Evolutionary conservation across 1,140 invertebrate species (phyloP).

Genomic region (Calycopis cecrops): DNA sequence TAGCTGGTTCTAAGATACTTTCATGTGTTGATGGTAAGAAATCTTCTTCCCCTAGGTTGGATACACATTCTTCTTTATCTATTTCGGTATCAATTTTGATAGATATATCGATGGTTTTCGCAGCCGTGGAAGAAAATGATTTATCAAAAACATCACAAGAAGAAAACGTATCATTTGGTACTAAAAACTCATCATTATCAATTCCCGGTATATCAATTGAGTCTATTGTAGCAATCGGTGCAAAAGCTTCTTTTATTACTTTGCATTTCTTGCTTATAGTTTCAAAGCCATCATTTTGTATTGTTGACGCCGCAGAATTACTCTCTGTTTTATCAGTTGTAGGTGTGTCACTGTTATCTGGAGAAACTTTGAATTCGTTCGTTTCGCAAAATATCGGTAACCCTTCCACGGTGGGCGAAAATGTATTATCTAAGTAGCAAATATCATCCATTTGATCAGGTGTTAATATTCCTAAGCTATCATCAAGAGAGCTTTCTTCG

Average conservation of each 20-base stretch:
- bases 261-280: slow-evolving; percentile 35
- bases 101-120: slow-evolving; percentile 10
- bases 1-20: slow-evolving; percentile 70
- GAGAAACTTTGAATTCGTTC: slow-evolving; percentile 56
- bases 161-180: slow-evolving; percentile 21
- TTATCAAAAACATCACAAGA: slow-evolving; percentile 29
- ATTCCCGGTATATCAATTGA: slow-evolving; percentile 36
- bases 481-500: slow-evolving; percentile 87
- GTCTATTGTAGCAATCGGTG: slow-evolving; percentile 46
- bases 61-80: slow-evolving; percentile 26
- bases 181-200: slow-evolving; percentile 27
- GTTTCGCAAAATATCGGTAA: slow-evolving; percentile 65
- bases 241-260: slow-evolving; percentile 33
- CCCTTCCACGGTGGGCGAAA: slow-evolving; percentile 76
- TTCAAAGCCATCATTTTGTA: slow-evolving; percentile 66
- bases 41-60: slow-evolving; percentile 53
- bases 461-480: slow-evolving; percentile 88
- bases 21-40: slow-evolving; percentile 72
- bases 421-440: slow-evolving; percentile 76
- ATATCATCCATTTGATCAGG: slow-evolving; percentile 91
- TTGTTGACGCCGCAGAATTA: slow-evolving; percentile 65
- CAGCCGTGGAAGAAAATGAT: slow-evolving; percentile 22
- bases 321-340: slow-evolving; percentile 73
- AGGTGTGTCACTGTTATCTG: slow-evolving; percentile 67
- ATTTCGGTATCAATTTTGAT: slow-evolving; percentile 26